phyloP scores from a whole-genome alignment of 2,888 invertebrate species.

The Abscondita cerata region DNA sequence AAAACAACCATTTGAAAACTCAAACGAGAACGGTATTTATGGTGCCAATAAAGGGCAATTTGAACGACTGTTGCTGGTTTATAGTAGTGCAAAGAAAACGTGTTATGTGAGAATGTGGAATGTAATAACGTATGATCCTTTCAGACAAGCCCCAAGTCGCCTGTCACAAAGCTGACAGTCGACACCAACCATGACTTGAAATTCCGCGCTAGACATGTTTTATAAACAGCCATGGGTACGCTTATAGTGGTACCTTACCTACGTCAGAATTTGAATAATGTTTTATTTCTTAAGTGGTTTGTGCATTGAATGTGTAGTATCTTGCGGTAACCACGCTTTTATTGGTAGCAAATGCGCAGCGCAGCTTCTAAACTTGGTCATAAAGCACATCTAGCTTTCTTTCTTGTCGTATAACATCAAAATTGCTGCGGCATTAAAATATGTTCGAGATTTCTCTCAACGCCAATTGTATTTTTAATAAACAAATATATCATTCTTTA shows the following conservation, averaged over 20 bases:
- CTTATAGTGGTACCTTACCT: slow-evolving; percentile 18
- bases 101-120: slow-evolving; percentile 48
- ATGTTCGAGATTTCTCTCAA: no score
- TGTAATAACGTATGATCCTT: slow-evolving; percentile 50
- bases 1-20: slow-evolving; percentile 3
- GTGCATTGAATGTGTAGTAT: slow-evolving; percentile 6
- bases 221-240: slow-evolving; percentile 30
- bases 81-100: slow-evolving; percentile 45
- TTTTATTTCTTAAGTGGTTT: slow-evolving; percentile 22
- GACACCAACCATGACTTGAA: slow-evolving; percentile 53
- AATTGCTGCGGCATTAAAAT: no score
- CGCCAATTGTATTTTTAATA: no score
- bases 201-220: slow-evolving; percentile 45
- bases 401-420: no score
- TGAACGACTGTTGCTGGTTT: slow-evolving; percentile 43
- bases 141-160: slow-evolving; percentile 40
- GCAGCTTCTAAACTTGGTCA: no score
- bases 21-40: slow-evolving; percentile 27
- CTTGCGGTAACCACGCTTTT: not conserved
- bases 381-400: no score
- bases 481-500: no score
- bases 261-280: slow-evolving; percentile 26
- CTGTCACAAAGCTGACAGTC: slow-evolving; percentile 48
- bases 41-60: slow-evolving; percentile 42
- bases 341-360: no score